Percentiles rank a stretch among this genome's conserved stretches.
Evolutionary conservation across 2,888 invertebrate species (phyloP).

Genomic region (Dromius quadrimaculatus): DNA sequence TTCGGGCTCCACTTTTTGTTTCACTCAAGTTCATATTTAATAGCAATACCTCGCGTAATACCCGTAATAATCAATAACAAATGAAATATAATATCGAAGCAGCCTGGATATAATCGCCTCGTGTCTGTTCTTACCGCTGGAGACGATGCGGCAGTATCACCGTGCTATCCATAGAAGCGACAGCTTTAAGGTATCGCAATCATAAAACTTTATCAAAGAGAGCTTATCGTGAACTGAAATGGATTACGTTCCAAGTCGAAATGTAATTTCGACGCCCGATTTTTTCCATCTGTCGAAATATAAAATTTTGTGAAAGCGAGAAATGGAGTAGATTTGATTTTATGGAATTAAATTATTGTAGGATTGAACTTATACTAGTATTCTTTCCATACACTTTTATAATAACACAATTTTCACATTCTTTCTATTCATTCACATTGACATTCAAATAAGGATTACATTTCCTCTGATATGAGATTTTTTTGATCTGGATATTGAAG

Average conservation of each 20-base stretch:
- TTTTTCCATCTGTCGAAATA: conserved; percentile 33
- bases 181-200: conserved; percentile 48
- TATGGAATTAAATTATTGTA: conserved; percentile 33
- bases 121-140: conserved; percentile 4
- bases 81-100: conserved; percentile 24
- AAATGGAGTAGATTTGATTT: conserved; percentile 34
- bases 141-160: neutral
- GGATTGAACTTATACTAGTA: conserved; percentile 6
- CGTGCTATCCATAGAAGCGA: conserved; percentile 26
- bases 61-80: conserved; percentile 31
- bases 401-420: conserved; percentile 8
- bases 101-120: neutral
- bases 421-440: conserved; percentile 10
- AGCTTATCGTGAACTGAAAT: conserved; percentile 46
- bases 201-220: conserved; percentile 48
- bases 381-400: conserved; percentile 12
- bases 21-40: conserved; percentile 11
- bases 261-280: conserved; percentile 38
- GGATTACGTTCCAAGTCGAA: conserved; percentile 40
- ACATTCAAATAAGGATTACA: too few species aligned
- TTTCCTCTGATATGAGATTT: too few species aligned
- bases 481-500: too few species aligned
- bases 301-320: conserved; percentile 37
- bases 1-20: neutral
- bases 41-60: conserved; percentile 13